These are phyloP conservation scores for Colinus virginianus DNA, from an alignment of 2,113 vertebrate species.

Conservation along the genomic window DNA sequence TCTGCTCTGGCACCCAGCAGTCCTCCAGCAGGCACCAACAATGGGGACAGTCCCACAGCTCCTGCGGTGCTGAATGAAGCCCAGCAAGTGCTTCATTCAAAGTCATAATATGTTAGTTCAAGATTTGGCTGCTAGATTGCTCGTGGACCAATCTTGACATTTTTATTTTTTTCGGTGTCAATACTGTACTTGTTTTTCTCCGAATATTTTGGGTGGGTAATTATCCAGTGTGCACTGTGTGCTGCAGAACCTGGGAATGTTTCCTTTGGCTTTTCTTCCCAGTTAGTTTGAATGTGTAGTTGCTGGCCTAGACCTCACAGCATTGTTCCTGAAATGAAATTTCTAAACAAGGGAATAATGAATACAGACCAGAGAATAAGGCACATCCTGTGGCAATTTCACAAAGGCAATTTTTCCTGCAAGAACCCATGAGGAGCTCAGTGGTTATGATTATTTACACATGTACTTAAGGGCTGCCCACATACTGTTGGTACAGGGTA, in stretches of 20 bases:
- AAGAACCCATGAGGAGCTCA: not conserved
- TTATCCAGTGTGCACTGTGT: not conserved
- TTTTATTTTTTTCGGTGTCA: not conserved
- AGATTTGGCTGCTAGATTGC: not conserved
- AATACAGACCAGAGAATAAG: slow-evolving; percentile 55
- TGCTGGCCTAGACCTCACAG: slow-evolving; percentile 40
- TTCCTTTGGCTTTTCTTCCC: slow-evolving; percentile 62
- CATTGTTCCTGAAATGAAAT: slow-evolving; percentile 65
- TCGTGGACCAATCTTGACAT: not conserved
- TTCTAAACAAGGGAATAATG: slow-evolving; percentile 54
- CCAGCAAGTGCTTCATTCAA: accelerated
- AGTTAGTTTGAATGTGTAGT: slow-evolving; percentile 29
- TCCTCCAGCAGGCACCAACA: accelerated
- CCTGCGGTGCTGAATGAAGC: accelerated
- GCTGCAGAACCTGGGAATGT: slow-evolving; percentile 45
- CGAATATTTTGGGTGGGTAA: slow-evolving; percentile 2
- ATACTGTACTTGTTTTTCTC: not conserved
- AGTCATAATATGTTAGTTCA: not conserved
- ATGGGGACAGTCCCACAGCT: not conserved
- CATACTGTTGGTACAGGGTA: not conserved
- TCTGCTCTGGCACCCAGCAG: not conserved
- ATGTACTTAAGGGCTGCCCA: not conserved
- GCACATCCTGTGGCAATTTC: slow-evolving; percentile 59
- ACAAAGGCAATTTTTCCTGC: slow-evolving; percentile 43
- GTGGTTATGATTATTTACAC: slow-evolving; percentile 39